A percentile compares a stretch with the other conserved stretches of the same genome.
These are phyloP conservation scores for Paralichthys olivaceus DNA, from an alignment of 2,113 vertebrate genomes.

Conservation along the genomic window DNA sequence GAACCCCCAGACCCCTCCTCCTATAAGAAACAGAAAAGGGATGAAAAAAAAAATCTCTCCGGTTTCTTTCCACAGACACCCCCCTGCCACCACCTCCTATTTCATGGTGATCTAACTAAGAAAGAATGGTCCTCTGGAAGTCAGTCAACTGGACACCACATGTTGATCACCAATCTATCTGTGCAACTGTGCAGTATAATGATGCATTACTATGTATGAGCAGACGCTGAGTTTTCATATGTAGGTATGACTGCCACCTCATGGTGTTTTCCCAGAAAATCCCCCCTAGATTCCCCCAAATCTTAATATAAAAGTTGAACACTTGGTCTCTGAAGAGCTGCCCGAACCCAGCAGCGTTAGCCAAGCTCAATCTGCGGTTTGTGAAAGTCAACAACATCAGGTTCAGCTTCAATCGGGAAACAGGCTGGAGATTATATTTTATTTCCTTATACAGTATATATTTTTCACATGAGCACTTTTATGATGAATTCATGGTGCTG, in stretches of 20 bases:
- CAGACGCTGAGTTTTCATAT: conserved; percentile 48
- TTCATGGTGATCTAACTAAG: conserved; percentile 83
- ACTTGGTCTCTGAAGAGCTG: conserved; percentile 44
- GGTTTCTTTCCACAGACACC: conserved; percentile 84
- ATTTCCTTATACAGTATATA: conserved; percentile 46
- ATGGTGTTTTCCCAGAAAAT: conserved; percentile 32
- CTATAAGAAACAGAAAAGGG: conserved; percentile 76
- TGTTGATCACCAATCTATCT: conserved; percentile 79
- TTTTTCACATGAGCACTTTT: conserved; percentile 47
- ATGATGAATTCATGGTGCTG: conserved; percentile 50
- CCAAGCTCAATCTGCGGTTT: conserved; percentile 34
- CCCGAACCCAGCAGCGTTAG: conserved; percentile 36
- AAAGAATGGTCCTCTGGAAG: conserved; percentile 84
- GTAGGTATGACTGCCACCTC: conserved; percentile 11
- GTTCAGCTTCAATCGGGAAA: conserved; percentile 35
- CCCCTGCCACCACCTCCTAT: conserved; percentile 81
- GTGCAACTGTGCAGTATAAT: conserved; percentile 55
- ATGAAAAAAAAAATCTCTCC: conserved; percentile 72
- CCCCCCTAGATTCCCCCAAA: conserved; percentile 29
- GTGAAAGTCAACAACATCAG: conserved; percentile 32
- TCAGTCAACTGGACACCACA: conserved; percentile 82
- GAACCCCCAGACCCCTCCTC: conserved; percentile 70
- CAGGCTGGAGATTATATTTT: conserved; percentile 44
- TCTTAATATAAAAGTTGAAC: conserved; percentile 44
- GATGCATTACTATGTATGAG: conserved; percentile 50